Base-by-base conservation (phyloP, 2,797 vertebrate species). In the Crenuchus spilurus region DNA sequence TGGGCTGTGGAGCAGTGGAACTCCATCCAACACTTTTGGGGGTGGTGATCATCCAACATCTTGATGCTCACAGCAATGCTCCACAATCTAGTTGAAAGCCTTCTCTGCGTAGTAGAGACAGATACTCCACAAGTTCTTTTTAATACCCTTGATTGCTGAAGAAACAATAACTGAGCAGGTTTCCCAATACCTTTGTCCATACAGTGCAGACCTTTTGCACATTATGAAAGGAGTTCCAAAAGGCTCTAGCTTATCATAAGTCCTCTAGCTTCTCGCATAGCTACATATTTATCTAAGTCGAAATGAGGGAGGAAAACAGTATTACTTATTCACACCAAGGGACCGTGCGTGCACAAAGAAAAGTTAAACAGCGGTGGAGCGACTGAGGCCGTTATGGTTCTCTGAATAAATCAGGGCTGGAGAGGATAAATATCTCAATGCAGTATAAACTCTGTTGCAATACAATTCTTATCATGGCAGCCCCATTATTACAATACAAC, bases 321-420 rank as follows among this genome's bases (percentile, higher is more conserved):
- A 86, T 90, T 88, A 84, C 70, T 82, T 82, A 90, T 90, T 85
- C 83, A 88, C 76, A 85, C 67, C 41, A 28, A 55, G 83, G 77
- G 73, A 81, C 49, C 54, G 77, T 76, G 74, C 72, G 67, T 82
- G 73, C 72, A 78, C 64, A 75, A 65, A 87, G 39, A 49, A 78
- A 84, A 82, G 80, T 79, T 82, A 70, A 84, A 83, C 72, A 82
- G 77, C 77, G 78, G 77, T 52, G 71, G 41, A 64, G 61, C 60
- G 44, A 44, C 55, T 75, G 41, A 9, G 16, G 76, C 62, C 77
- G 22, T 48, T 68, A 70, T 20, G 51, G 62, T 49, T 72, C 35
- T 75, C 71, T 48, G 48, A 79, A 81, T 85, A 82, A 77, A 84
- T 49, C 22, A 70, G 65, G 1, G 70, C 55, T 55, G 57, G 57